Evolutionary conservation across 2,888 invertebrate genomes (phyloP), one percentile per base, ranked within the genome.

Genomic region (Dynastes hyllus): DNA sequence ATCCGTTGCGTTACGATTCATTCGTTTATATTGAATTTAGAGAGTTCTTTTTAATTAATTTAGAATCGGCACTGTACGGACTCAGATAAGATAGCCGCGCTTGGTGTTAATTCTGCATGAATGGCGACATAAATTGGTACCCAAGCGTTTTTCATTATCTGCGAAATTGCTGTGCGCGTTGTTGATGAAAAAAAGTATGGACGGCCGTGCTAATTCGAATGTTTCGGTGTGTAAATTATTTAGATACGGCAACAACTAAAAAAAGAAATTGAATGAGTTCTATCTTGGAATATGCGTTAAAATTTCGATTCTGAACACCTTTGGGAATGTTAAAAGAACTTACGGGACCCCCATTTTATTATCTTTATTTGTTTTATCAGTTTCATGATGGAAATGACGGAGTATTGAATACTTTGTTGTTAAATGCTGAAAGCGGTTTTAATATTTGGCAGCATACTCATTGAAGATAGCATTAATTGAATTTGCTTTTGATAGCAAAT

Each of bases 41-140:
- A 37, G 66, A 37, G 66, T 16, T 66, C 66, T 13, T 13, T 66
- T 66, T 66, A 66, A 66, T 66, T 66, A 40, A 40, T 66, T 66
- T 66, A 40, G 66, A 66, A 66, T 66, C 37, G 16, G 40, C 40
- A 37, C 9, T 37, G 40, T 37, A 16, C 16, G 40, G 11, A n/a
- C 2, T 66, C 32, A n/a, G 66, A 66, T 66, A 66, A 66, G 66
- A 66, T 40, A 66, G 16, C n/a, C 55, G 55, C 55, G 55, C 13
- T 55, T 55, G 55, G 16, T 55, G 55, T 22, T 55, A 55, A 55
- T 55, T 55, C 55, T 55, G 55, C 55, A 55, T 55, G n/a, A 55
- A n/a, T 16, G 55, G 16, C 55, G 55, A 8, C 16, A 22, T 55
- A 55, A 55, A 55, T 55, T 16, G 16, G 55, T 16, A 55, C 6